Evolutionary conservation across 2,888 invertebrate species (phyloP).

Genomic region (Pachymerium ferrugineum): DNA sequence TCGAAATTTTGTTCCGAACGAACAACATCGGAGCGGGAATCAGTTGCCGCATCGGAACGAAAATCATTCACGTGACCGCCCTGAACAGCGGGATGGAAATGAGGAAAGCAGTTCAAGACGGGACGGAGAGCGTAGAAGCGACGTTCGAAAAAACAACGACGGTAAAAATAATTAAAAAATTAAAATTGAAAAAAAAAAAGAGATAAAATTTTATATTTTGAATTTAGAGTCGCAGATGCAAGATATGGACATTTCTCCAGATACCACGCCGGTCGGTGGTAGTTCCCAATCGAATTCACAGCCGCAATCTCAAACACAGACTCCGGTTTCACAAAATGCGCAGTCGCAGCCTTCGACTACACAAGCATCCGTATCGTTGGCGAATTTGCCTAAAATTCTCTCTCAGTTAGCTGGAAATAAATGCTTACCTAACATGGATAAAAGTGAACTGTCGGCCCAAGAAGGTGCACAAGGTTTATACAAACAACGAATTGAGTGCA

Average conservation of each 20-base stretch:
- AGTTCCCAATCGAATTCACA: constrained; percentile 51
- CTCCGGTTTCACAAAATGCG: constrained; percentile 36
- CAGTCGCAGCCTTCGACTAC: constrained; percentile 41
- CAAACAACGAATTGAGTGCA: neutral
- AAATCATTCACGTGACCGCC: constrained; percentile 10
- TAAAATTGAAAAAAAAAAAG: too few relatives aligned
- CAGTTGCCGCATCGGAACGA: constrained; percentile 33
- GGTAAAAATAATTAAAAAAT: constrained; percentile 29
- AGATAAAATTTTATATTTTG: too few relatives aligned
- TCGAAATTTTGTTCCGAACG: constrained; percentile 18
- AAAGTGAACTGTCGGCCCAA: constrained; percentile 53
- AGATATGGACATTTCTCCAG: constrained; percentile 93
- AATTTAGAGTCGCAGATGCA: constrained; percentile 56
- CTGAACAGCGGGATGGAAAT: neutral
- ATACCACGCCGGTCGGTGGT: constrained; percentile 81
- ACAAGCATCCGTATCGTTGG: constrained; percentile 47
- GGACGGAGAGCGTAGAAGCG: constrained; percentile 30
- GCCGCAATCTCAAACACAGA: constrained; percentile 38
- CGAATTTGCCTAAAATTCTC: constrained; percentile 50
- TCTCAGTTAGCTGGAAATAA: constrained; percentile 40
- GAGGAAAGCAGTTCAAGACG: neutral
- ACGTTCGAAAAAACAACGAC: constrained; percentile 34
- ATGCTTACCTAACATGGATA: constrained; percentile 53
- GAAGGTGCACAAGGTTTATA: constrained; percentile 44
- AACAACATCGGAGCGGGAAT: constrained; percentile 31